phyloP scores from a whole-genome alignment of 2,888 invertebrate genomes.

The Arge pagana region DNA sequence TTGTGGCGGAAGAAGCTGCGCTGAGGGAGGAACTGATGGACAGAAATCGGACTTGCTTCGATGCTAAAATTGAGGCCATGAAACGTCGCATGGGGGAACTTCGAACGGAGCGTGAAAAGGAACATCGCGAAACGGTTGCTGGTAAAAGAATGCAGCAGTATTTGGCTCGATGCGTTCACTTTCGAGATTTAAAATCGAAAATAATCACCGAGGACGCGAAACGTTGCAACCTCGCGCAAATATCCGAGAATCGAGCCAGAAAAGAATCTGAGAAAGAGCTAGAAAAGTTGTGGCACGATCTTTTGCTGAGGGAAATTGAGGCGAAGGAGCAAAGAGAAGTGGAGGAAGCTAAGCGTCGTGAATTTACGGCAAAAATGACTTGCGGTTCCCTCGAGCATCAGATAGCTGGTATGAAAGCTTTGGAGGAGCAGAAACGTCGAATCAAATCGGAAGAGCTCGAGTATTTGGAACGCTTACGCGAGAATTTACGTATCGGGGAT shows the following conservation, averaged over 20 bases:
- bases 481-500: conserved; percentile 37
- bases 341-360: conserved; percentile 30
- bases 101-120: conserved; percentile 61
- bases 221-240: conserved; percentile 65
- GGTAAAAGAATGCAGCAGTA: conserved; percentile 58
- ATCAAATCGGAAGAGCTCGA: conserved; percentile 39
- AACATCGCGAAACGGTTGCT: conserved; percentile 60
- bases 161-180: conserved; percentile 56
- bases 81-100: conserved; percentile 58
- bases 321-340: conserved; percentile 49
- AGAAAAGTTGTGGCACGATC: conserved; percentile 66
- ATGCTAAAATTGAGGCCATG: conserved; percentile 61
- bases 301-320: conserved; percentile 64
- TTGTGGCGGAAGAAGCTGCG: conserved; percentile 60
- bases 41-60: conserved; percentile 61
- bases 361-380: conserved; percentile 20
- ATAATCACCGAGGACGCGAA: conserved; percentile 62
- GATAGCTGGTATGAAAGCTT: conserved; percentile 39
- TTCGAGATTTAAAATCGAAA: conserved; percentile 59
- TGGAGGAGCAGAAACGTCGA: conserved; percentile 35
- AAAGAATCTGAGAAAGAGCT: conserved; percentile 63
- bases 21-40: conserved; percentile 63
- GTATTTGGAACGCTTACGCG: conserved; percentile 34
- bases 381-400: conserved; percentile 38
- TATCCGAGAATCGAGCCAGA: conserved; percentile 63